Percentiles rank a stretch among this genome's conserved stretches.
Evolutionary conservation across 2,888 invertebrate species (phyloP).

Genomic region (Apeira syringaria): DNA sequence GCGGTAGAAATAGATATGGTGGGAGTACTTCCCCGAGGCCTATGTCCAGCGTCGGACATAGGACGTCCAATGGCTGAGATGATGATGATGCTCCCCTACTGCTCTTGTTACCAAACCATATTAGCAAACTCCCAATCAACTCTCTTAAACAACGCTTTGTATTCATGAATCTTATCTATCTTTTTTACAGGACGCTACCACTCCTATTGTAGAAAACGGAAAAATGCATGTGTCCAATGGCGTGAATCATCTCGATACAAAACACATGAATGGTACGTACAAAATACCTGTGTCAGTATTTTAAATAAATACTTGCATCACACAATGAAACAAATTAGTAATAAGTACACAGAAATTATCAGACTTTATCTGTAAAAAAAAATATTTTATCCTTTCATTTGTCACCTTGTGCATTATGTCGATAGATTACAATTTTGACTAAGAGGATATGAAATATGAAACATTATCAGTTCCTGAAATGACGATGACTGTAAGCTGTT

Average conservation of each 20-base stretch:
- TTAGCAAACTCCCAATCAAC: no score
- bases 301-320: neutral
- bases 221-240: constrained; percentile 66
- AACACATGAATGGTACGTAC: constrained; percentile 64
- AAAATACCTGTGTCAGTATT: neutral
- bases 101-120: no score
- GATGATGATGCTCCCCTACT: no score
- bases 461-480: constrained; percentile 3
- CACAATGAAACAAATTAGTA: neutral
- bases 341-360: neutral
- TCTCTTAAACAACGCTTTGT: no score
- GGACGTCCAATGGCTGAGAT: no score
- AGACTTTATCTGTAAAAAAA: neutral
- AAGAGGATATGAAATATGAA: neutral
- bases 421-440: no score
- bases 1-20: no score
- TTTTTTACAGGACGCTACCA: constrained; percentile 54
- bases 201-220: constrained; percentile 56
- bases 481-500: neutral
- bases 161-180: constrained; percentile 4
- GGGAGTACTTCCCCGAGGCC: no score
- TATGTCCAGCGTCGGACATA: no score
- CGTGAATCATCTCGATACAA: constrained; percentile 41
- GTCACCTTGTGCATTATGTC: neutral
- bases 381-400: neutral